Evolutionary conservation across 1,140 invertebrate genomes (phyloP).

Genomic region (Papilio polyxenes): DNA sequence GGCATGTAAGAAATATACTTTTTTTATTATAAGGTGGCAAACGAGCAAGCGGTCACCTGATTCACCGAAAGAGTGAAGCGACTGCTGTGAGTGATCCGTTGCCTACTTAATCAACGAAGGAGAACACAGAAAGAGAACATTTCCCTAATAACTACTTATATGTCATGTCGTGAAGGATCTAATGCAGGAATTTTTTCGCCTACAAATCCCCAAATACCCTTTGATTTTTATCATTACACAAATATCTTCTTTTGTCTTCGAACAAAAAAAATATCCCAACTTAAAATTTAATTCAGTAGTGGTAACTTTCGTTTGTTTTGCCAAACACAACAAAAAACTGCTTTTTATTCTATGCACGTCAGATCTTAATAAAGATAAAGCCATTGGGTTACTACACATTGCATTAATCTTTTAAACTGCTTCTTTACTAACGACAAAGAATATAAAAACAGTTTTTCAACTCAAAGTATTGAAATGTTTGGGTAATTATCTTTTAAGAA

Average conservation of each 20-base stretch:
- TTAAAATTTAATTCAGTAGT: background rate
- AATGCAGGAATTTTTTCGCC: too few species aligned
- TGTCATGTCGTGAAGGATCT: too few species aligned
- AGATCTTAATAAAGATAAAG: background rate
- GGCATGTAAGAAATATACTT: too few species aligned
- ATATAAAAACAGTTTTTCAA: background rate
- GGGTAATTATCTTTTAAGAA: background rate
- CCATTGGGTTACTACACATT: background rate
- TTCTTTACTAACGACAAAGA: background rate
- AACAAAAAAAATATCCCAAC: constrained; percentile 10
- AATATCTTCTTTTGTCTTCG: background rate
- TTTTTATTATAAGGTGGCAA: too few species aligned
- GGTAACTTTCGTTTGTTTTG: background rate
- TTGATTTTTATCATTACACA: background rate
- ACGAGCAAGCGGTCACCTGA: too few species aligned
- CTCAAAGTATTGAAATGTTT: background rate
- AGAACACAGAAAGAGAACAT: too few species aligned
- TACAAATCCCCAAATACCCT: background rate
- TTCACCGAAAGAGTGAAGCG: too few species aligned
- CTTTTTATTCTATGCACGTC: constrained; percentile 3
- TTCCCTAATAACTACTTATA: too few species aligned
- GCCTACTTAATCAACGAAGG: too few species aligned
- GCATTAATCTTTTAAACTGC: constrained; percentile 6
- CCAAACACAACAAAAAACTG: background rate
- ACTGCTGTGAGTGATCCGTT: too few species aligned